These are phyloP conservation scores for Eumerus sabulonum DNA, from an alignment of 2,888 invertebrate species.

Conservation along the genomic window DNA sequence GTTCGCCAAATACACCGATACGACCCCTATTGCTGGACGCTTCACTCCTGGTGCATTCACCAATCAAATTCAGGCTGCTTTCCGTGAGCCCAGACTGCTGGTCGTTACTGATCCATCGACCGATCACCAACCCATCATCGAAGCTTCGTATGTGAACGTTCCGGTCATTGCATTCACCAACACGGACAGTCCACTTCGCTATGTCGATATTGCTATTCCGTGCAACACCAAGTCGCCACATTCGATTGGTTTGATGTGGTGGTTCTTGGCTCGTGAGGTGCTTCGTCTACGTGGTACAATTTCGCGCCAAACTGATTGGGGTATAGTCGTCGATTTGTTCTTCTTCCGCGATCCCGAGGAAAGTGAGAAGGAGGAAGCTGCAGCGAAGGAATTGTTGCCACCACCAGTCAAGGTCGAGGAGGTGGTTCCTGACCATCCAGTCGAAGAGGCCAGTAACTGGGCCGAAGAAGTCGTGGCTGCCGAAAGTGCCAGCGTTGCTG, in stretches of 20 bases:
- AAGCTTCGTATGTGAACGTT: slow-evolving; percentile 99
- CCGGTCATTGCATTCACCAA: slow-evolving; percentile 99
- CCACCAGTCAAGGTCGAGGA: slow-evolving; percentile 76
- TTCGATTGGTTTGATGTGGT: slow-evolving; percentile 99
- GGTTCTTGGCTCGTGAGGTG: slow-evolving; percentile 97
- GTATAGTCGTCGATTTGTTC: slow-evolving; percentile 98
- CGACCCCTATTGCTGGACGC: slow-evolving; percentile 98
- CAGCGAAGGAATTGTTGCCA: slow-evolving; percentile 85
- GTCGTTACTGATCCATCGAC: slow-evolving; percentile 97
- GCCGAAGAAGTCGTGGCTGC: slow-evolving; percentile 79
- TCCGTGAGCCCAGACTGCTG: slow-evolving; percentile 97
- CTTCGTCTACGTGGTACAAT: slow-evolving; percentile 95
- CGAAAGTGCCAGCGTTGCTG: slow-evolving; percentile 76
- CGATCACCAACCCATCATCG: slow-evolving; percentile 98
- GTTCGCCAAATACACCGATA: slow-evolving; percentile 98
- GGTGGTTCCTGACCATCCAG: slow-evolving; percentile 79
- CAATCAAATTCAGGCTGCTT: slow-evolving; percentile 97
- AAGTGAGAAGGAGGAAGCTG: slow-evolving; percentile 97
- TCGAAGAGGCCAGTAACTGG: slow-evolving; percentile 80
- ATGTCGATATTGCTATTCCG: slow-evolving; percentile 99
- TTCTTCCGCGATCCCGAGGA: slow-evolving; percentile 99
- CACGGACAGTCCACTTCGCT: slow-evolving; percentile 97
- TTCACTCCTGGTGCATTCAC: slow-evolving; percentile 99
- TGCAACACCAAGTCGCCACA: slow-evolving; percentile 99
- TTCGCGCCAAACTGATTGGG: slow-evolving; percentile 95